phyloP scores from a whole-genome alignment of 2,888 invertebrate species.

The Agrotis puta region DNA sequence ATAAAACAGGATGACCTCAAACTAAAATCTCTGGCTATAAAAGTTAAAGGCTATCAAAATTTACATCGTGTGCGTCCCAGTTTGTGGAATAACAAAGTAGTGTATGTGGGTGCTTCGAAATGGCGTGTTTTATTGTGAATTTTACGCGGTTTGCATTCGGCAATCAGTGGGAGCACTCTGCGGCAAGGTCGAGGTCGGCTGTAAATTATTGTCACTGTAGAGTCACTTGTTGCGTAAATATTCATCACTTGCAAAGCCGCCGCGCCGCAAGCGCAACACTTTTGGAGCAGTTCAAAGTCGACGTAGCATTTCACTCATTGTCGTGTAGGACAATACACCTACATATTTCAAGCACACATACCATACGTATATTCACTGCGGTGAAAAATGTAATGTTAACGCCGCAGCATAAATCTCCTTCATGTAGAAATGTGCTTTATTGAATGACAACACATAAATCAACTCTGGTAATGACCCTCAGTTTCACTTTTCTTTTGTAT shows the following conservation, averaged over 20 bases:
- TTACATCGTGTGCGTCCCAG: slow-evolving; percentile 85
- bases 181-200: slow-evolving; percentile 85
- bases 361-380: slow-evolving; percentile 3
- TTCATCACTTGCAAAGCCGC: slow-evolving; percentile 71
- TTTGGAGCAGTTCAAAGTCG: slow-evolving; percentile 40
- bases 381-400: slow-evolving; percentile 37
- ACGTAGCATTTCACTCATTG: slow-evolving; percentile 24
- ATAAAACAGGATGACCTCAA: slow-evolving; percentile 83
- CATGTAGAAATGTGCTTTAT: slow-evolving; percentile 70
- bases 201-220: slow-evolving; percentile 81
- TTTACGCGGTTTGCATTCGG: slow-evolving; percentile 80
- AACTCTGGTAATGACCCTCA: slow-evolving; percentile 74
- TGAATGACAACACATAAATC: slow-evolving; percentile 75
- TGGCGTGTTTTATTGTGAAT: slow-evolving; percentile 76
- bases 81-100: slow-evolving; percentile 83
- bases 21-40: slow-evolving; percentile 84
- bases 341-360: slow-evolving; percentile 15
- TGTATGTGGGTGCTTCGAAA: slow-evolving; percentile 82
- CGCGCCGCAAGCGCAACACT: slow-evolving; percentile 52
- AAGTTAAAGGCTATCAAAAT: slow-evolving; percentile 87
- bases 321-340: slow-evolving; percentile 13
- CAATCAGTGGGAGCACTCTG: slow-evolving; percentile 81
- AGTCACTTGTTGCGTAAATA: slow-evolving; percentile 79
- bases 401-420: slow-evolving; percentile 69
- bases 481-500: slow-evolving; percentile 80